Base-by-base conservation (phyloP, 2,113 vertebrate species). In the Microtus oregoni region DNA sequence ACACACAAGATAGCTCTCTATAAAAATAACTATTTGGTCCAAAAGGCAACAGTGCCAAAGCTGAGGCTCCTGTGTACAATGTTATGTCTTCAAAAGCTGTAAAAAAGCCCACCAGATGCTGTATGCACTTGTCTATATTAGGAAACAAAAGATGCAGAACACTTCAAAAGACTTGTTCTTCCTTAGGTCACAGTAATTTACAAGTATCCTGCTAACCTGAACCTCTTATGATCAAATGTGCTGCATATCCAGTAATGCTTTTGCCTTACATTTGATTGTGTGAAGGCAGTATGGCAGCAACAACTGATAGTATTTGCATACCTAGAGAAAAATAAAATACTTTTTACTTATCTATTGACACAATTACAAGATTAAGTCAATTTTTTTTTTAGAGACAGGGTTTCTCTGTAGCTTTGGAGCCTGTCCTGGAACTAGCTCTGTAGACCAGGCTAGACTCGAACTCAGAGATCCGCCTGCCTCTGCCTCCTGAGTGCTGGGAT, bases 161-260 rank as follows among this genome's bases (percentile, higher is more conserved):
- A 67, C 28, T 90, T 90, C 20, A 90, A 78, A 90, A 50, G 32
- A 67, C 44, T 22, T 68, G 32, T 41, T 81, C 41, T 61, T 35
- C 55, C n/a, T 35, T 38, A 38, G 22, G 44, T 78, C 52, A 63
- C 82, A 67, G n/a, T 91, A 91, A 85, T 79, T 94, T 86, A 94
- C 22, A 94, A 96, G 13, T 38, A 68, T 81, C n/a, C 24, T 77
- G 0, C 61, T 77, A 22, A 93, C 61, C 19, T 52, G 78, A 95
- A 90, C 38, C 22, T 61, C 55, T 70, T 63, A 82, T 70, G 38
- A 90, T 76, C 55, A 68, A 86, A 68, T 76, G 5, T 76, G 47
- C n/a, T 78, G 13, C 61, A 52, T 58, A 24, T 78, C 83, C 55
- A 67, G 7, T 63, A 32, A 89, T 41, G 30, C 2, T 92, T 67